phyloP scores from a whole-genome alignment of 2,113 vertebrate genomes.

The Pantherophis guttatus region DNA sequence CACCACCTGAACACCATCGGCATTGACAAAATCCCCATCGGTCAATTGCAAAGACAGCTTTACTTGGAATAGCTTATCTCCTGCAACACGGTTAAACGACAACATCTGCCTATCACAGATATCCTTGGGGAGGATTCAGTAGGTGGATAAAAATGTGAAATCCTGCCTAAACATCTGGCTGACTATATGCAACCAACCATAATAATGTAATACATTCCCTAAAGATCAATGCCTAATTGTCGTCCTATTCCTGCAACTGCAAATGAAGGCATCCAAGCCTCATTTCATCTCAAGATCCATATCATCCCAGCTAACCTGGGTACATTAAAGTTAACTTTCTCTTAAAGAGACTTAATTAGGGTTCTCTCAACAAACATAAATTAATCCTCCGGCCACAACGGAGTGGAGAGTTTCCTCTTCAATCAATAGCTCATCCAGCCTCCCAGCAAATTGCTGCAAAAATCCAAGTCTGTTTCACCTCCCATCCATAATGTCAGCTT shows the following conservation, averaged over 20 bases:
- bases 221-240: background rate
- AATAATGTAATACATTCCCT: background rate
- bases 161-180: background rate
- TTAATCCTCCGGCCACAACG: conserved; percentile 59
- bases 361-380: conserved; percentile 66
- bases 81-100: background rate
- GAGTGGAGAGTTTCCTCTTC: conserved; percentile 16
- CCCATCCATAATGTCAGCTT: background rate
- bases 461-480: background rate
- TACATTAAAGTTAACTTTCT: conserved; percentile 70
- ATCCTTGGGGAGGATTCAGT: background rate
- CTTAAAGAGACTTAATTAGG: conserved; percentile 71
- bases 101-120: background rate
- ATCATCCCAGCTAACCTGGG: conserved; percentile 40
- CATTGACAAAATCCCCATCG: background rate
- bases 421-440: conserved; percentile 44
- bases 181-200: background rate
- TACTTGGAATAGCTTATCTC: background rate
- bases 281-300: conserved; percentile 33
- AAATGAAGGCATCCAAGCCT: background rate
- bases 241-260: background rate
- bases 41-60: background rate
- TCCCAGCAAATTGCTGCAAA: conserved; percentile 6
- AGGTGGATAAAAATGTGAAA: background rate
- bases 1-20: background rate